Evolutionary conservation across 2,113 vertebrate species (phyloP).

Genomic region (Scopus umbretta): DNA sequence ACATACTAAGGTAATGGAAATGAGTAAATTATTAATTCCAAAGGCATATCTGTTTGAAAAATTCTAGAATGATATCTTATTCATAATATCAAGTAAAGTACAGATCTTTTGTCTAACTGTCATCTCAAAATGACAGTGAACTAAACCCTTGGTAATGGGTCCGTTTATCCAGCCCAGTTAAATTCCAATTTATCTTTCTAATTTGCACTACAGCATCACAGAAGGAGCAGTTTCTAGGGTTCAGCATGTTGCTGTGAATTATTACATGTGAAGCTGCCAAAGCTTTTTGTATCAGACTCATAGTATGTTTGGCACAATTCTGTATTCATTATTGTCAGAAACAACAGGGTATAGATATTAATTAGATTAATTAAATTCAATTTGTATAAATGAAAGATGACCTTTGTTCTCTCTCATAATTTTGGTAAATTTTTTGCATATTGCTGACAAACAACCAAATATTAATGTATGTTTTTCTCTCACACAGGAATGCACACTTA

Average conservation of each 20-base stretch:
- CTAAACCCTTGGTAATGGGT: constrained; percentile 16
- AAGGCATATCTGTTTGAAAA: neutral
- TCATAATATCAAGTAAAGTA: neutral
- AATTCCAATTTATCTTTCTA: constrained; percentile 31
- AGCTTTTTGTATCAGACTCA: neutral
- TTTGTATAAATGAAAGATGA: neutral
- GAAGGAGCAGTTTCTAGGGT: neutral
- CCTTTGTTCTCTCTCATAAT: neutral
- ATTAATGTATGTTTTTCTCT: neutral
- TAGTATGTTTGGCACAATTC: neutral
- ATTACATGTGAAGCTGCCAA: neutral
- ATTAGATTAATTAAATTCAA: neutral
- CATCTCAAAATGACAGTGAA: constrained; percentile 8
- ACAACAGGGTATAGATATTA: neutral
- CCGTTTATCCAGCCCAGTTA: constrained; percentile 21
- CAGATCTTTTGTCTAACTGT: constrained; percentile 34
- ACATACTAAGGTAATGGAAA: neutral
- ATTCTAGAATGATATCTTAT: neutral
- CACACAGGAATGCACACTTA: neutral
- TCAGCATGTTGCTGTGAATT: neutral
- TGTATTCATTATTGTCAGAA: neutral
- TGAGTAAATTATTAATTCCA: neutral
- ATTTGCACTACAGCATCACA: neutral
- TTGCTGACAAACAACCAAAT: neutral
- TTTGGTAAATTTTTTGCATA: neutral